Conservation (phyloP, 2,888 invertebrate species). For the Eilema depressum region DNA sequence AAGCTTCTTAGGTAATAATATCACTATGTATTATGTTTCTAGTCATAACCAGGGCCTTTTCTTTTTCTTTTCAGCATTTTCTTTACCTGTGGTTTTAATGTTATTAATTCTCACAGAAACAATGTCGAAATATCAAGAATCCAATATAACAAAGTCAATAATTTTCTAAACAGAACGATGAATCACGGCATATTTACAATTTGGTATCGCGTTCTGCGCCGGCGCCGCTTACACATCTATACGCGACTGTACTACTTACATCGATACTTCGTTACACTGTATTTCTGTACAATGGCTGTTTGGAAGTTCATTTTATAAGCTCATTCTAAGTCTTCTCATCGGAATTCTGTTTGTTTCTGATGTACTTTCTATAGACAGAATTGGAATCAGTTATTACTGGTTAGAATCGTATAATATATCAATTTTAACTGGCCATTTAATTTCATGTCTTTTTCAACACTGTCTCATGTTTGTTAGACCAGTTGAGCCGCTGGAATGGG, state of each 20-base stretch:
- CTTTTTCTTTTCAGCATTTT: neutral
- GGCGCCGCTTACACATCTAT: slow-evolving; percentile 50
- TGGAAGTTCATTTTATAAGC: slow-evolving; percentile 15
- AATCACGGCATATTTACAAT: slow-evolving; percentile 61
- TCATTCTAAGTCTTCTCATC: slow-evolving; percentile 5
- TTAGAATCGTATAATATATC: too few species aligned
- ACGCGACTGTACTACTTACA: slow-evolving; percentile 45
- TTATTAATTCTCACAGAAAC: slow-evolving; percentile 6
- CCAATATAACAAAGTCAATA: slow-evolving; percentile 51
- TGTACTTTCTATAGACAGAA: neutral
- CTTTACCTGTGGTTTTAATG: neutral
- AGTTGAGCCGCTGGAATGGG: neutral
- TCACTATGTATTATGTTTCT: too few species aligned
- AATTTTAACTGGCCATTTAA: neutral
- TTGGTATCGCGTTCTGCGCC: slow-evolving; percentile 46
- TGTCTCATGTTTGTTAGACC: neutral
- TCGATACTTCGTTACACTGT: slow-evolving; percentile 39
- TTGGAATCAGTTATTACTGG: neutral
- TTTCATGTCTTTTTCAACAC: slow-evolving; percentile 9
- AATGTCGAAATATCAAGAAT: slow-evolving; percentile 37
- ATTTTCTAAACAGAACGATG: slow-evolving; percentile 66
- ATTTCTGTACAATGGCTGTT: slow-evolving; percentile 39
- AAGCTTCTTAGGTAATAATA: neutral
- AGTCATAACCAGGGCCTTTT: neutral
- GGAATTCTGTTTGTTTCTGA: slow-evolving; percentile 5